Percentiles rank a stretch among this genome's conserved stretches.
These are phyloP conservation scores for Drosophila rhopaloa DNA, from an alignment of 1,140 invertebrate species.

Conservation along the genomic window DNA sequence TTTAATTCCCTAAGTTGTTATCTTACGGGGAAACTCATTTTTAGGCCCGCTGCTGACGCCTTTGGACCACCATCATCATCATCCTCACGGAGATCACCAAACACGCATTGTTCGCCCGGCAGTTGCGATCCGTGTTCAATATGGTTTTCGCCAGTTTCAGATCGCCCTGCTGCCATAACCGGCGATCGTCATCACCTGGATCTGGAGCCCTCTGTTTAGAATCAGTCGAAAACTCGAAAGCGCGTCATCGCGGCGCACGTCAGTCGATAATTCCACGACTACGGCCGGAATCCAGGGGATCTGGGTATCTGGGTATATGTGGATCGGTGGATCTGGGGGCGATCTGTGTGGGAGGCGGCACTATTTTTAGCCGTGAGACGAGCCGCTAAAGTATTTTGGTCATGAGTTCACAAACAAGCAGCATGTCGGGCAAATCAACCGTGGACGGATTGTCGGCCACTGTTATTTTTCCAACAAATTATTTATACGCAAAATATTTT, in stretches of 20 bases:
- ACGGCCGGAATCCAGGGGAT: slow-evolving; percentile 11
- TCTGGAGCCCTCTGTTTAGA: slow-evolving; percentile 63
- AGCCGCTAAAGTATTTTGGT: slow-evolving; percentile 76
- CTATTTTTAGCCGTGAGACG: slow-evolving; percentile 78
- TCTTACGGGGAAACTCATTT: slow-evolving; percentile 35
- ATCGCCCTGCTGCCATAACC: slow-evolving; percentile 16
- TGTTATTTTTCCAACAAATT: slow-evolving; percentile 77
- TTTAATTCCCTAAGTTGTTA: slow-evolving; percentile 6
- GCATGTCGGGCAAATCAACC: slow-evolving; percentile 10
- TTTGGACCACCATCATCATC: slow-evolving; percentile 42
- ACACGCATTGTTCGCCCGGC: slow-evolving; percentile 12
- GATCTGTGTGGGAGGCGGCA: slow-evolving; percentile 32
- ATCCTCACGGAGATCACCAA: not conserved
- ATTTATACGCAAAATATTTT: slow-evolving; percentile 70
- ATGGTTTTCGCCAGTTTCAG: slow-evolving; percentile 52
- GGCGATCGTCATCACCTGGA: slow-evolving; percentile 63
- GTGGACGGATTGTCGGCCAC: slow-evolving; percentile 37
- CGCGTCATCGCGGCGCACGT: slow-evolving; percentile 78
- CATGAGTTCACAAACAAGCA: slow-evolving; percentile 73
- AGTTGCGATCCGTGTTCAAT: slow-evolving; percentile 26
- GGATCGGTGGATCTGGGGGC: slow-evolving; percentile 5
- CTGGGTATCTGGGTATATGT: slow-evolving; percentile 7
- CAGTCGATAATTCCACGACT: slow-evolving; percentile 35
- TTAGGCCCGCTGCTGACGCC: slow-evolving; percentile 47
- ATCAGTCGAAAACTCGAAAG: slow-evolving; percentile 40